Percentiles rank a stretch among this genome's conserved stretches.
Evolutionary conservation across 2,113 vertebrate genomes (phyloP).

Genomic region (Heloderma charlesbogerti): DNA sequence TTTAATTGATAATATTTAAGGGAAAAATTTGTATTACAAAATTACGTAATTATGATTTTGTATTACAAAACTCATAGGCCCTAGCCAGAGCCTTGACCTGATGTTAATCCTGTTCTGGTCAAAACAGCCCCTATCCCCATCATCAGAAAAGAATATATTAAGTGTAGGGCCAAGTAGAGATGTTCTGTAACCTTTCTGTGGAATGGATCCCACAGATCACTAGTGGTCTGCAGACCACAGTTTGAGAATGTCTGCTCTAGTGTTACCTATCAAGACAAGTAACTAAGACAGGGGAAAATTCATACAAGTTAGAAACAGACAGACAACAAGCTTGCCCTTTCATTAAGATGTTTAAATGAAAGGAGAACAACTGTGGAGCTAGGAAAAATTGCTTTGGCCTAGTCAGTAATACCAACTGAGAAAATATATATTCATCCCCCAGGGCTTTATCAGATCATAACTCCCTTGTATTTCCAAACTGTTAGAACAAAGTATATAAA

Average conservation of each 20-base stretch:
- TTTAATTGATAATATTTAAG: not conserved
- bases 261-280: slow-evolving; percentile 73
- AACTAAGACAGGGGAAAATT: slow-evolving; percentile 64
- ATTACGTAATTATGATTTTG: too few relatives aligned
- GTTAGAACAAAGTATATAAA: slow-evolving; percentile 21
- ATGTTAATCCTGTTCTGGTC: not conserved
- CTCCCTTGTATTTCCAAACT: not conserved
- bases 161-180: not conserved
- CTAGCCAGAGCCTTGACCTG: not conserved
- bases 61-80: not conserved
- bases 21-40: too few relatives aligned
- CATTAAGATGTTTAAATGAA: slow-evolving; percentile 60
- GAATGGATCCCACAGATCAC: not conserved
- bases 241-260: slow-evolving; percentile 15
- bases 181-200: not conserved
- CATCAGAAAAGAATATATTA: too few relatives aligned
- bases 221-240: not conserved
- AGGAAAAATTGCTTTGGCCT: slow-evolving; percentile 53
- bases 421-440: slow-evolving; percentile 32
- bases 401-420: slow-evolving; percentile 39
- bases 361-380: slow-evolving; percentile 56
- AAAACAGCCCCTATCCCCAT: not conserved
- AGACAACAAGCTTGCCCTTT: slow-evolving; percentile 62
- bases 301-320: slow-evolving; percentile 68
- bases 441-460: not conserved